Base-by-base conservation (phyloP, 2,888 invertebrate species). In the Tigriopus californicus region DNA sequence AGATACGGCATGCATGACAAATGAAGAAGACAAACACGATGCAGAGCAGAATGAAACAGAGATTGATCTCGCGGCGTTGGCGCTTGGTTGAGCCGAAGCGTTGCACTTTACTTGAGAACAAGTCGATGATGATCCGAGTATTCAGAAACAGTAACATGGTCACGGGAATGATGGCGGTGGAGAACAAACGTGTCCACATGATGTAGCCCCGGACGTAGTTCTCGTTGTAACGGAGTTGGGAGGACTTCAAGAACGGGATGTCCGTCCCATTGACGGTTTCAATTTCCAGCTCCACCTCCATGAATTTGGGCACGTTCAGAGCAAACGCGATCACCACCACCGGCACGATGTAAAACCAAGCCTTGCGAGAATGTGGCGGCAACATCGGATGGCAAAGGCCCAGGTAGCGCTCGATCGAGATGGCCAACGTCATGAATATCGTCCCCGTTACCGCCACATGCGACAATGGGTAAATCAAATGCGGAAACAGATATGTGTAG, bases 341-440 rank as follows among this genome's bases (percentile, higher is more conserved):
- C 1, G 42, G 56, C 13, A 56, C 18, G 13, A 56, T 24, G 46
- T 44, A 56, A 44, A 56, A 56, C 56, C 56, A 56, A 3, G 56
- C 44, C 25, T 56, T 56, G 20, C 56, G 13, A 25, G 20, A n/a
- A 20, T 41, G 24, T 1, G 56, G 42, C 1, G 18, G 20, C 12
- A 42, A 33, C 12, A 44, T 4, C 11, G 56, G 56, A 46, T 56
- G 56, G 25, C 56, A 56, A 4, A 56, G 46, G 10, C 56, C 56
- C 25, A 56, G 44, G 44, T 56, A 56, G n/a, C 56, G 42, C 56
- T 56, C 56, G n/a, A 56, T 44, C 20, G 56, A 56, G 18, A 42
- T 56, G 42, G 56, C 56, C 13, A 56, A 10, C 8, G 56, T 56
- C 56, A 56, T 56, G 22, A 56, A 56, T 24, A 56, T 56, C n/a